Evolutionary conservation across 2,113 vertebrate genomes (phyloP).

Genomic region (Ptyas mucosa): DNA sequence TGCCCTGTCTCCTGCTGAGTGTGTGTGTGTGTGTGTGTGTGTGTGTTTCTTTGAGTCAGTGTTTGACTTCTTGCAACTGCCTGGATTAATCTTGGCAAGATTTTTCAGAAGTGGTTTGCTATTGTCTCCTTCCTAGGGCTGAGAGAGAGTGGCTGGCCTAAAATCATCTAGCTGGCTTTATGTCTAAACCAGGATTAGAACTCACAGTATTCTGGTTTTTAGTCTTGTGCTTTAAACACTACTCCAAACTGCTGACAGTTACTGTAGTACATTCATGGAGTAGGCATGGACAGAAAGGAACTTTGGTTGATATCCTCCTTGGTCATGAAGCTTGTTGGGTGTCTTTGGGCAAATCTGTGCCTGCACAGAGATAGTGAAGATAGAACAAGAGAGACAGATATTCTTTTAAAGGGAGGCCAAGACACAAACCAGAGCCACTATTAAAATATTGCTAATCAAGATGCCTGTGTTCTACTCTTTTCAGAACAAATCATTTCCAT

Average conservation of each 20-base stretch:
- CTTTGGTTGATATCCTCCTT: background rate
- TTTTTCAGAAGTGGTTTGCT: background rate
- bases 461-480: background rate
- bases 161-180: background rate
- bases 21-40: too few relatives aligned
- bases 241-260: background rate
- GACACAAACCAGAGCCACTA: background rate
- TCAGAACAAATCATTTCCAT: background rate
- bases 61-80: background rate
- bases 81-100: background rate
- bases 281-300: background rate
- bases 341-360: background rate
- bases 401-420: background rate
- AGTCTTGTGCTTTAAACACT: background rate
- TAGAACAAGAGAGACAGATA: background rate
- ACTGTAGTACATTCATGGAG: background rate
- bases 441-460: background rate
- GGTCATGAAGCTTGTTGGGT: background rate
- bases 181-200: background rate
- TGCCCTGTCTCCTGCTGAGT: background rate
- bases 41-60: background rate
- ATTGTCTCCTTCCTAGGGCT: background rate
- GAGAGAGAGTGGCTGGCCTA: background rate
- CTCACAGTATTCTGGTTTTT: background rate
- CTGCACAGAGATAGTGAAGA: background rate